Evolutionary conservation across 2,888 invertebrate genomes (phyloP), one percentile per base, ranked within the genome.

Genomic region (Pachycephus smyrnensis): DNA sequence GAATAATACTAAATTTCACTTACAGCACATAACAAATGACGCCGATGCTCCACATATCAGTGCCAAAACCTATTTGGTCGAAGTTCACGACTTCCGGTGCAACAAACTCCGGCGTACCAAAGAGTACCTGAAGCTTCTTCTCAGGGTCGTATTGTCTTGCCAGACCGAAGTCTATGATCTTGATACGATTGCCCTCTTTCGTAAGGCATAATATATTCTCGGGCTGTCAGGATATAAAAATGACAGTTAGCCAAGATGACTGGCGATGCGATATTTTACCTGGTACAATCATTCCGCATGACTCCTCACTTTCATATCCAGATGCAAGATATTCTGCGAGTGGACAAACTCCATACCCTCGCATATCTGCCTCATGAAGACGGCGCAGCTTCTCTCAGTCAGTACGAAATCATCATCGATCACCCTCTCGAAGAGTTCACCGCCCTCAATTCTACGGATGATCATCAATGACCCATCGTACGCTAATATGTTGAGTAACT

Each of bases 1-100:
- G 2, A 55, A 9, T 23, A 55, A 55, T 55, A 55, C 55, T 23
- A 55, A 35, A n/a, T 15, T 79, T 75, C 89, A 96, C 98, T 98
- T 93, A 99, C 99, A 99, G 93, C 79, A 99, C 98, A 92, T 99
- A 99, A 90, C 98, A 97, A 87, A 99, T 98, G 81, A 99, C 99
- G 73, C 99, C 99, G 35, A 99, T 96, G 77, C 98, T 98, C 99
- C 99, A 99, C 98, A 99, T 98, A 90, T 99, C 99, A 0, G 99
- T 98, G 12, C 97, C 96, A 89, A 96, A 98, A 78, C 97, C 97
- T 87, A 99, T 98, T 89, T 96, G 96, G 91, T 99, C 99, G 92
- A 99, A 99, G 93, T 99, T 99, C 69, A 99, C 98, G 36, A 99
- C 98, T 94, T 99, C 99, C 0, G 99, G 99, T 0, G 99, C 98